Evolutionary conservation across 2,888 invertebrate species (phyloP).

Genomic region (Boloria euphrosyne): DNA sequence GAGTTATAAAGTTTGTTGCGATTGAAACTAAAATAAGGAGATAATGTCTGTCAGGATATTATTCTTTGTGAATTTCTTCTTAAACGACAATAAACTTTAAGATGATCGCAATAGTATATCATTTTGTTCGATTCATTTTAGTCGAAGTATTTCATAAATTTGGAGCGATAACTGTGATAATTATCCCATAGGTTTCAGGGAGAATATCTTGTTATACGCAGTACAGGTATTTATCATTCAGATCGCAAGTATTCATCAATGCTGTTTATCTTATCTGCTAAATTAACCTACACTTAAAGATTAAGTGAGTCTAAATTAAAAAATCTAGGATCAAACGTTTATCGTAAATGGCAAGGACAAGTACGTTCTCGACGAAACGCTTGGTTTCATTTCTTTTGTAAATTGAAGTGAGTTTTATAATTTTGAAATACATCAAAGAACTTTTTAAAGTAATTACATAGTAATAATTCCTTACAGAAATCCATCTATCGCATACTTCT

Average conservation of each 20-base stretch:
- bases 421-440: too few relatives aligned
- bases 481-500: too few relatives aligned
- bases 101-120: constrained; percentile 40
- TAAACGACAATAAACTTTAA: constrained; percentile 48
- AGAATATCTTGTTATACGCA: constrained; percentile 21
- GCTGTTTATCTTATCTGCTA: constrained; percentile 9
- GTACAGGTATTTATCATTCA: constrained; percentile 17
- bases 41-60: constrained; percentile 53
- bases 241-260: constrained; percentile 24
- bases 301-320: background rate
- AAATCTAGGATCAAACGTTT: background rate
- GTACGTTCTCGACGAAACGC: too few relatives aligned
- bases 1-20: constrained; percentile 71
- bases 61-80: constrained; percentile 55
- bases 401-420: too few relatives aligned
- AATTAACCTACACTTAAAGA: constrained; percentile 3
- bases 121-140: constrained; percentile 43
- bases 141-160: constrained; percentile 59
- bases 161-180: constrained; percentile 63
- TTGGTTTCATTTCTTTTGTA: too few relatives aligned
- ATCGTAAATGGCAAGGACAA: background rate
- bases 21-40: constrained; percentile 66
- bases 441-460: too few relatives aligned
- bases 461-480: too few relatives aligned
- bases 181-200: constrained; percentile 63